These are phyloP conservation scores for Gulo gulo DNA, from an alignment of 2,113 vertebrate species.

Conservation along the genomic window DNA sequence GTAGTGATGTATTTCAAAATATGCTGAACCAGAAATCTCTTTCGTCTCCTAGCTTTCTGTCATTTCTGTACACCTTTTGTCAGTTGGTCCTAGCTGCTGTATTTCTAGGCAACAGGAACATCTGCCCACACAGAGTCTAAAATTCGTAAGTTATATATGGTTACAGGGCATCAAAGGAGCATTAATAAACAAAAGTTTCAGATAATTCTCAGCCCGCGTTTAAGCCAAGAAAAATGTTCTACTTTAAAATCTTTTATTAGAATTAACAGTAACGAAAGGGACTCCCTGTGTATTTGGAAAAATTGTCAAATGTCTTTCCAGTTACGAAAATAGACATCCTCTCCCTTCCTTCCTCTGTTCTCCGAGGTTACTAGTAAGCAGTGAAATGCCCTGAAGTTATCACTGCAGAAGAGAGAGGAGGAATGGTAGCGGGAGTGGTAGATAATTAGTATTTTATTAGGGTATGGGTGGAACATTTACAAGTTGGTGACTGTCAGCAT, in stretches of 20 bases:
- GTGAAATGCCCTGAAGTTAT: not conserved
- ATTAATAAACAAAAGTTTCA: slow-evolving; percentile 2
- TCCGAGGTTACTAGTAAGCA: slow-evolving; percentile 11
- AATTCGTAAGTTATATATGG: not conserved
- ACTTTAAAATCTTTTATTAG: not conserved
- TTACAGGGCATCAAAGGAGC: not conserved
- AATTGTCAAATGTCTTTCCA: not conserved
- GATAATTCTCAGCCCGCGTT: not conserved
- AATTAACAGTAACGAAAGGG: not conserved
- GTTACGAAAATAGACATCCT: not conserved
- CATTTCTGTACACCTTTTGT: not conserved
- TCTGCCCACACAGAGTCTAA: not conserved
- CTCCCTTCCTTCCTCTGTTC: not conserved
- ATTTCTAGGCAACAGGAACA: slow-evolving; percentile 8
- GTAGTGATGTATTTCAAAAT: not conserved
- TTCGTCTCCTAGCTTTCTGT: not conserved
- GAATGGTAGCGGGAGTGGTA: not conserved
- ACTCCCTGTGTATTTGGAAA: slow-evolving; percentile 12
- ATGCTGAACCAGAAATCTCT: not conserved
- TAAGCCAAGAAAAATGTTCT: slow-evolving; percentile 4
- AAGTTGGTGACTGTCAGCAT: not conserved
- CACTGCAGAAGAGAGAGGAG: not conserved
- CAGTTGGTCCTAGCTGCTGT: not conserved
- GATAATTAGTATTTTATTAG: slow-evolving; percentile 49
- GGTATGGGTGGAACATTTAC: not conserved